Evolutionary conservation across 1,140 invertebrate genomes (phyloP).

Genomic region (Eupristina koningsbergeri): DNA sequence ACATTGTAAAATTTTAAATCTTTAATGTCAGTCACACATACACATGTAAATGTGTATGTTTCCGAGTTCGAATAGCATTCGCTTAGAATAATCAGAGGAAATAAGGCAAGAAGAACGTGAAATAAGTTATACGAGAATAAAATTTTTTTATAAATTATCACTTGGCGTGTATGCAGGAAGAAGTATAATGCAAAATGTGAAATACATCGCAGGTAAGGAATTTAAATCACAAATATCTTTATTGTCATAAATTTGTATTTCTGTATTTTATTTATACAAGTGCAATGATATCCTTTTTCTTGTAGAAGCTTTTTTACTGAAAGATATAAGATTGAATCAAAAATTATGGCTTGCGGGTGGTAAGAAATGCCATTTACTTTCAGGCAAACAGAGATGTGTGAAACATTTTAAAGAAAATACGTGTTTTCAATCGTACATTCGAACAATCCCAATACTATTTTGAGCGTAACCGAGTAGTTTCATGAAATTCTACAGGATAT

Average conservation of each 20-base stretch:
- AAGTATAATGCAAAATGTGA: not conserved
- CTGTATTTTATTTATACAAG: not conserved
- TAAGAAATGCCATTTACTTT: not conserved
- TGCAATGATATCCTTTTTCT: constrained; percentile 2
- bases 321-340: not conserved
- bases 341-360: not conserved
- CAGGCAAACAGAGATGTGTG: not conserved
- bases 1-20: not conserved
- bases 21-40: not conserved
- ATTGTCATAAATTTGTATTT: constrained; percentile 17
- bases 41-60: not conserved
- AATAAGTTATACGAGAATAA: not conserved
- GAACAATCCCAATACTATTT: not conserved
- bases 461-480: too few species aligned
- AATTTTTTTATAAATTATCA: constrained; percentile 3
- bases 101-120: not conserved
- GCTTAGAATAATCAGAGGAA: not conserved
- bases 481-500: not conserved
- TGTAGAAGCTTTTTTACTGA: not conserved
- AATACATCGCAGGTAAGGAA: constrained; percentile 4
- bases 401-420: not conserved
- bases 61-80: not conserved
- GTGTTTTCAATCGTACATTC: not conserved
- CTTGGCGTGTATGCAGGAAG: not conserved
- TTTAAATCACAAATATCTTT: constrained; percentile 9